Base-by-base conservation (phyloP, 2,797 vertebrate species). In the Crenichthys baileyi region DNA sequence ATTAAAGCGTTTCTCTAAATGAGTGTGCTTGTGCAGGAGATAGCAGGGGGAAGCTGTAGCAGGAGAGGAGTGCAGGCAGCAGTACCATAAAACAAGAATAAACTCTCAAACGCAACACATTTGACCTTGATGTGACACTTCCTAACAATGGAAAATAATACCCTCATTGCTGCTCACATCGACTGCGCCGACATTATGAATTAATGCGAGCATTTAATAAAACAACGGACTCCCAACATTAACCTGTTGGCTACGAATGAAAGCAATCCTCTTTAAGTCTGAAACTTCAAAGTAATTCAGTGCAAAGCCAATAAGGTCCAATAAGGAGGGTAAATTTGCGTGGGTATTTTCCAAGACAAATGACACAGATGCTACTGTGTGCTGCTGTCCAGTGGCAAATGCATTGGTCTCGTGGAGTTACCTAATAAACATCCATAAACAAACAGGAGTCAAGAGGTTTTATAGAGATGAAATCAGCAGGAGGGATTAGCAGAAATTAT, bases 281-380 rank as follows among this genome's bases (percentile, higher is more conserved):
- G 65, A 83, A 84, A 84, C 88, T 84, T 87, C 80, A 93, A 90
- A 93, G 93, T 94, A 87, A 94, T 94, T 93, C 89, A 94, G 85
- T 58, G 61, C 77, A 88, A 88, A 58, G 73, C 83, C 87, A 88
- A 89, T 85, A 85, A 86, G 85, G 81, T 8, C 76, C 82, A 70
- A 48, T 48, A 70, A 63, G 36, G 67, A 81, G 81, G 85, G 83
- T 83, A 88, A 3, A 86, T 90, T 87, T 90, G 86, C 85, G 89
- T 91, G 89, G 88, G 83, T 86, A 81, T 79, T 83, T 75, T 83
- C 70, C 5, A 80, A 90, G 91, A 93, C 88, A 88, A 89, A 94
- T 75, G 87, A 73, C 86, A 83, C 76, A 70, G 78, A 84, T 76
- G 79, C 82, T 73, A 83, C 88, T 81, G 82, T 55, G 76, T 71